phyloP scores from a whole-genome alignment of 2,888 invertebrate genomes.

The Oscheius onirici region DNA sequence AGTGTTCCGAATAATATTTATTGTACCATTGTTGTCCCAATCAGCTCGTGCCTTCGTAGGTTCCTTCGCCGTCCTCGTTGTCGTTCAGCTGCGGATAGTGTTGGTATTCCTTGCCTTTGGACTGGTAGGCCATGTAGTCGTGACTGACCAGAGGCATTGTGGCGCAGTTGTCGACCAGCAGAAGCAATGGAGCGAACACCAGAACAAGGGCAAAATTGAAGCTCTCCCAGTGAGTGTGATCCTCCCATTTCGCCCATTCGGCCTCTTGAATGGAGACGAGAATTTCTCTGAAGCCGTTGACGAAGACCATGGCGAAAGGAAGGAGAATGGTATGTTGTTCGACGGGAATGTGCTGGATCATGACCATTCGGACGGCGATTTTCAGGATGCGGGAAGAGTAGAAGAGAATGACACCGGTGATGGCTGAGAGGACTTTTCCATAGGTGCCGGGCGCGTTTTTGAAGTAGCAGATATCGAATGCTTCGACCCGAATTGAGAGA shows the following conservation, averaged over 20 bases:
- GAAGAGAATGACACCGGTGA: neutral
- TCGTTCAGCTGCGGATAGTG: no score
- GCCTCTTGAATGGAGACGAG: no score
- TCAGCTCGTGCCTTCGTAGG: no score
- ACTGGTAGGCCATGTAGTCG: constrained; percentile 1
- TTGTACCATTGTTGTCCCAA: no score
- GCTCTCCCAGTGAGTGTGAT: no score
- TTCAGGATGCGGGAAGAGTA: neutral
- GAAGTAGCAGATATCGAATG: constrained; percentile 1
- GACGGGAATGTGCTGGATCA: neutral
- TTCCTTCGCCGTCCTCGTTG: neutral
- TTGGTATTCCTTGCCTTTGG: neutral
- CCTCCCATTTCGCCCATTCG: no score
- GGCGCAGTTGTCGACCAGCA: neutral
- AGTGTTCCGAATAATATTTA: neutral
- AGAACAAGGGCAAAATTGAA: neutral
- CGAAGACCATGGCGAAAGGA: neutral
- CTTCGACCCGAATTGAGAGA: neutral
- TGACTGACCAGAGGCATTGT: neutral
- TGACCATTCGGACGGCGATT: neutral
- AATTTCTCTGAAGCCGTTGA: neutral
- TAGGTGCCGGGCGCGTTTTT: neutral
- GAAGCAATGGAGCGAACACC: neutral
- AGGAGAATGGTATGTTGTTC: neutral
- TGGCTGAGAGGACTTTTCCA: neutral